Percentiles rank a stretch among this genome's conserved stretches.
phyloP scores from a whole-genome alignment of 2,888 invertebrate genomes.

The Acanthacorydalis orientalis region DNA sequence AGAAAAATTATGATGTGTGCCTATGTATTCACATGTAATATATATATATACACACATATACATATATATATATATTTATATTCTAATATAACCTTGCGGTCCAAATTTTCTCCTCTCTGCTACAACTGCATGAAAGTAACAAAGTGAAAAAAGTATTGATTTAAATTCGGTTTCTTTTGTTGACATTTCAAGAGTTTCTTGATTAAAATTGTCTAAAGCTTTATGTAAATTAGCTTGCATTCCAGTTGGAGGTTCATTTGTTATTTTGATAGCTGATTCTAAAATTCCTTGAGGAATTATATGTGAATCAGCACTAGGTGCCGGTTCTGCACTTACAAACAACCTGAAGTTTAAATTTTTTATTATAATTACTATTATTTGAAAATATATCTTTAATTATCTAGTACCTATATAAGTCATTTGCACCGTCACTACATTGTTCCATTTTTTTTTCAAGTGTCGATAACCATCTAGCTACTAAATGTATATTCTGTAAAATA shows the following conservation, averaged over 20 bases:
- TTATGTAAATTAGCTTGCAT: conserved; percentile 91
- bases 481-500: conserved; percentile 81
- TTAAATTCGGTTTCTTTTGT: conserved; percentile 89
- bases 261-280: conserved; percentile 88
- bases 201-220: conserved; percentile 79
- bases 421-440: conserved; percentile 49
- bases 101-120: conserved; percentile 88
- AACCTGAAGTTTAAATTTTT: conserved; percentile 28
- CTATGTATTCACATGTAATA: neutral
- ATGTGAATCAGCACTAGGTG: conserved; percentile 43
- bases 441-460: conserved; percentile 84
- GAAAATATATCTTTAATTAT: neutral
- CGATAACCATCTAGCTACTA: conserved; percentile 79
- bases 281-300: conserved; percentile 73
- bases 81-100: conserved; percentile 43
- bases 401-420: conserved; percentile 35
- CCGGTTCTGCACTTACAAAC: conserved; percentile 80
- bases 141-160: conserved; percentile 70
- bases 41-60: too few species aligned
- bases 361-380: conserved; percentile 3
- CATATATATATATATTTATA: conserved; percentile 18
- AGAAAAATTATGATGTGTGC: too few species aligned
- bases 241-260: conserved; percentile 89
- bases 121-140: conserved; percentile 91
- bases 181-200: conserved; percentile 84